Evolutionary conservation across 2,888 invertebrate species (phyloP), one percentile per base, ranked within the genome.

Genomic region (Petrolisthes cinctipes): DNA sequence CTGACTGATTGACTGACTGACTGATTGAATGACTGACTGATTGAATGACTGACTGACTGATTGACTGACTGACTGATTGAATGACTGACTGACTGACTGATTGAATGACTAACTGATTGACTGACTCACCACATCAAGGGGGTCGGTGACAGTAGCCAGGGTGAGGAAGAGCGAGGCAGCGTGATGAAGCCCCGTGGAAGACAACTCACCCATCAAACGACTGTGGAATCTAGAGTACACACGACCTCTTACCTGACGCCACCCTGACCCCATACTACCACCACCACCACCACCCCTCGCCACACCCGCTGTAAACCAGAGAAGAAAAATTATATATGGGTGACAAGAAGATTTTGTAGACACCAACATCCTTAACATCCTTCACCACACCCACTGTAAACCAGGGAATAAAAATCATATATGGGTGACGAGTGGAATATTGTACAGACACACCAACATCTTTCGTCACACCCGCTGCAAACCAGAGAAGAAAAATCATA

Each of bases 181-280:
- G 84, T 90, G 89, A 78, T 89, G 57, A 11, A 90, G 87, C 1
- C 89, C 90, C 11, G 76, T 83, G 9, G 87, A 75, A 9, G 75
- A 82, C 17, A 90, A 75, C 61, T 89, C 90, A 14, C 71, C 51
- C 86, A 90, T 86, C 71, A 81, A 83, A 20, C 83, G 84, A 17
- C 82, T 56, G 51, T 85, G 85, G 23, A 90, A 89, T 75, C 89
- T 90, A 5, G 89, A 83, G 56, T 81, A 89, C 14, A 90, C 83
- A 4, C 90, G 83, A 14, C 90, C 89, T 75, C 87, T 87, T 75
- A 90, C 68, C 56, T 85, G 78, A 11, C 89, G 79, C 90, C 90
- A 90, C 20, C 86, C 90, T 54, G 66, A 54, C 57, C 57, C n/a
- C n/a, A 80, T 75, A 20, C 71, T 73, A 37, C 83, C 54, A n/a